Base-by-base conservation (phyloP, 1,140 invertebrate species). In the Drosophila gunungcola region DNA sequence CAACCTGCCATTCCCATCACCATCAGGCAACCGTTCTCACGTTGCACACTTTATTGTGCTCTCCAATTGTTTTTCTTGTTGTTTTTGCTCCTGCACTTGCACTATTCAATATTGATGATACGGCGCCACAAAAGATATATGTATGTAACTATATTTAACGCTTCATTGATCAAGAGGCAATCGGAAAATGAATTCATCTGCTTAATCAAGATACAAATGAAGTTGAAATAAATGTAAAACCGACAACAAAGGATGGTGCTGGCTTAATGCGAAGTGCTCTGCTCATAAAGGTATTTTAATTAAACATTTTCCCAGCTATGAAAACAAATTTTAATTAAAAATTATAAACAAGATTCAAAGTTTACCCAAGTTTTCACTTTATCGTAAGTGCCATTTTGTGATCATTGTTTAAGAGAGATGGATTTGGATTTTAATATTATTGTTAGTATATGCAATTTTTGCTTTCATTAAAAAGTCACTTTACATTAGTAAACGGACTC, bases 81-180 rank as follows among this genome's bases (percentile, higher is more conserved):
- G 21, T 65, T 52, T 34, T 32, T 54, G 65, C 45, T 56, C 27
- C 29, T 42, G 55, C 52, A 55, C 55, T 51, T 67, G 61, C 72
- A 75, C 73, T 75, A 53, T 57, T 48, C 72, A 75, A 58, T 75
- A 76, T 75, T 76, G 73, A 76, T 77, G 73, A 53, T 60, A 27
- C 13, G 36, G 55, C 51, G 38, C 73, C 73, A 68, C 72, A 75
- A 60, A 76, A 76, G 42, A 76, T 48, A 77, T 51, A 63, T 61
- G 48, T 42, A 32, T 36, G 51, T 62, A 56, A 70, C 43, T 67
- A 68, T 61, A 77, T 76, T 77, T 60, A 77, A 76, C 56, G 74
- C 73, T 61, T 69, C 74, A 76, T 76, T 77, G 74, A 77, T 76
- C 61, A 76, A 76, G 55, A 58, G 73, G 42, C 73, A 48, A 77